Base-by-base conservation (phyloP, 2,888 invertebrate genomes). In the Protodeltote pygarga region DNA sequence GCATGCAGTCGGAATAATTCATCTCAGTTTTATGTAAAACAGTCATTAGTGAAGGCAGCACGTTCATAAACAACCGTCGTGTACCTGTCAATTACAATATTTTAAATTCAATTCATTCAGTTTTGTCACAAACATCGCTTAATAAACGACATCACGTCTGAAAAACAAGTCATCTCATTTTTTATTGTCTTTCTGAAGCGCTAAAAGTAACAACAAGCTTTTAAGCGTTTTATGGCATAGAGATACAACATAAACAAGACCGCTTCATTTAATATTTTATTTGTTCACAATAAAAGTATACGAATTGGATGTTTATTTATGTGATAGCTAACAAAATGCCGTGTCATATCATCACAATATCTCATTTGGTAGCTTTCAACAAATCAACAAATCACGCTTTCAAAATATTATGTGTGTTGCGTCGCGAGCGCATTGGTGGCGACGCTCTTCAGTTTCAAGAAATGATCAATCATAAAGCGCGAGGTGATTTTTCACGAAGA, bases 401-500 rank as follows among this genome's bases (percentile, higher is more conserved):
- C 76, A 75, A 82, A 82, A 82, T 78, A 78, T 65, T 63, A 57
- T 63, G 63, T 59, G 55, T 68, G 73, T 64, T 65, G 51, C 48
- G 65, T 45, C 67, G 62, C 60, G 62, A 45, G 52, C 46, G 62
- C 52, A 50, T 48, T 57, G 41, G 49, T 58, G n/a, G n/a, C n/a
- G 47, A 64, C 68, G 70, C 65, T 72, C 73, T 68, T 69, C 73
- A 75, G 73, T 91, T 90, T 89, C 86, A 67, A 83, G 89, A 88
- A 89, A 89, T 87, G 83, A 91, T 91, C 89, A 89, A 90, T 91
- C 91, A 91, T 88, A 90, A 82, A 75, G 79, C 72, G 83, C 71
- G 79, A 80, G 85, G 87, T 85, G 85, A 91, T 91, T 89, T 90
- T 89, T 91, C 91, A 90, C 75, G 77, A 73, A 72, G 76, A 72